These are phyloP conservation scores for Dendropsophus ebraccatus DNA, from an alignment of 2,113 vertebrate species.

Conservation along the genomic window DNA sequence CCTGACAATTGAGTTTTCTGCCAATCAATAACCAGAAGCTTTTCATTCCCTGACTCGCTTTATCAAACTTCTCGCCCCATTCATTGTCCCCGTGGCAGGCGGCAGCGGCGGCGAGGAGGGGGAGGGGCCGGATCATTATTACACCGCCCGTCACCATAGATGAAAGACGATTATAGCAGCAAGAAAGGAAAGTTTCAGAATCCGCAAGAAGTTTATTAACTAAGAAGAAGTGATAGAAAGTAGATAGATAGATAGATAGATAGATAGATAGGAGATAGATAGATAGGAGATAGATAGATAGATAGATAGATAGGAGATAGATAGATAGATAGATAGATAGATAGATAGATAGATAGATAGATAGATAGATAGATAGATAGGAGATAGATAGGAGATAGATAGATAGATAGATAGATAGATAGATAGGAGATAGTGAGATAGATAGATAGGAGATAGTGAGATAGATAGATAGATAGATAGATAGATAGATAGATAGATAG, in stretches of 20 bases:
- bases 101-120: not conserved
- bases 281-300: too few species aligned
- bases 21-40: conserved; percentile 49
- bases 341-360: too few species aligned
- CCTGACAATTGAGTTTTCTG: conserved; percentile 52
- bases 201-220: not conserved
- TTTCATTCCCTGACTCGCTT: conserved; percentile 25
- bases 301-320: too few species aligned
- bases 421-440: too few species aligned
- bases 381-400: too few species aligned
- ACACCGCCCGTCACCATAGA: not conserved
- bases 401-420: too few species aligned
- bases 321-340: too few species aligned
- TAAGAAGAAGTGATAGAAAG: not conserved
- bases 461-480: too few species aligned
- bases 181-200: not conserved
- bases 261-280: too few species aligned
- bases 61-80: conserved; percentile 45
- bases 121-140: not conserved
- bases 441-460: too few species aligned
- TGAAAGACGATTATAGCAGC: conserved; percentile 22
- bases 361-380: too few species aligned
- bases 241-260: not conserved
- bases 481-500: too few species aligned
- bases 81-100: conserved; percentile 41